These are phyloP conservation scores for Sisyra terminalis DNA, from an alignment of 2,888 invertebrate genomes.

Conservation along the genomic window DNA sequence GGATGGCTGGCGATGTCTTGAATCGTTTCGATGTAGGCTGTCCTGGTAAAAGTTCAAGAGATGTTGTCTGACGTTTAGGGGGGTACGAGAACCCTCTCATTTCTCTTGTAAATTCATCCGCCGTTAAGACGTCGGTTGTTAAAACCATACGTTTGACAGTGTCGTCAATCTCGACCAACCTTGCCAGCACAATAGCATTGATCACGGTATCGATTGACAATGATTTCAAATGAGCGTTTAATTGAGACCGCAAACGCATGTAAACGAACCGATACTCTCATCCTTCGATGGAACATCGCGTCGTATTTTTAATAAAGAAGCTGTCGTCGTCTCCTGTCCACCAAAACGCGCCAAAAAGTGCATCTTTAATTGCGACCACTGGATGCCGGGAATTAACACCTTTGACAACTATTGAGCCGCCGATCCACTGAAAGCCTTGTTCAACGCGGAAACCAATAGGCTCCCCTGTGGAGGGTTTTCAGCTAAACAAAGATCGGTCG, in stretches of 20 bases:
- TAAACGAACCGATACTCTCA: neutral
- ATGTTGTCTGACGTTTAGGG: neutral
- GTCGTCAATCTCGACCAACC: neutral
- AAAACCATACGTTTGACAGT: neutral
- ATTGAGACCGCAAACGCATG: neutral
- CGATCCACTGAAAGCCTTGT: slow-evolving; percentile 8
- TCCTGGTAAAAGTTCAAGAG: neutral
- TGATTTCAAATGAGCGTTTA: neutral
- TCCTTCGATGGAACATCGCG: neutral
- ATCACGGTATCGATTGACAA: neutral
- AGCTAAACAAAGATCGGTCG: slow-evolving; percentile 8
- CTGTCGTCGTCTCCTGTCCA: neutral
- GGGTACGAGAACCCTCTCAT: neutral
- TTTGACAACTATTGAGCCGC: slow-evolving; percentile 4
- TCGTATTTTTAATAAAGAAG: neutral
- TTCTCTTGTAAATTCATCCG: neutral
- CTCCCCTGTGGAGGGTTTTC: slow-evolving; percentile 9
- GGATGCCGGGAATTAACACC: neutral
- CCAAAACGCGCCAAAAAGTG: neutral
- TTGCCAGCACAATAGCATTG: neutral
- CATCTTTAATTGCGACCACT: neutral
- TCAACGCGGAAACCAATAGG: slow-evolving; percentile 9
- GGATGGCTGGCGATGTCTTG: neutral
- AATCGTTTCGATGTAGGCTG: neutral
- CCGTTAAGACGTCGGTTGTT: neutral